Evolutionary conservation across 2,113 vertebrate genomes (phyloP).

Genomic region (Melanerpes formicivorus): DNA sequence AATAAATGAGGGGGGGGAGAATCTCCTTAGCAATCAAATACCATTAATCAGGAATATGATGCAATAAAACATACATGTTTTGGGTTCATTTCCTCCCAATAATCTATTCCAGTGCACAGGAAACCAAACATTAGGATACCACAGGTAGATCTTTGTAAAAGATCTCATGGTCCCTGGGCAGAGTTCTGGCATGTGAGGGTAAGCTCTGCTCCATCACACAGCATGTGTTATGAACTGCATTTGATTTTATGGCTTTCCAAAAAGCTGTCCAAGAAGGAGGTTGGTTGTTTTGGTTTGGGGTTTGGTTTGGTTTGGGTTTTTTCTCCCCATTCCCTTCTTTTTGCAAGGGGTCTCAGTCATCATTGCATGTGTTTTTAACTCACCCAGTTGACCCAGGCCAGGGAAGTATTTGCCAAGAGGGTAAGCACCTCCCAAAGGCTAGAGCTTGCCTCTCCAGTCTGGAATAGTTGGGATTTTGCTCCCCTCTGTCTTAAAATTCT

Average conservation of each 20-base stretch:
- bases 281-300: background rate
- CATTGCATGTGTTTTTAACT: constrained; percentile 31
- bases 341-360: background rate
- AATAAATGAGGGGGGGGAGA: background rate
- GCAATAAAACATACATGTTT: constrained; percentile 1
- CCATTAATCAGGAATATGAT: background rate
- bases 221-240: constrained; percentile 62
- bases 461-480: background rate
- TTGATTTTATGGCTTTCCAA: constrained; percentile 74
- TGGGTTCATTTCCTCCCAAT: background rate
- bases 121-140: constrained; percentile 44
- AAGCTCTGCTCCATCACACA: constrained; percentile 66
- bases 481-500: background rate
- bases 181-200: constrained; percentile 22
- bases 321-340: background rate
- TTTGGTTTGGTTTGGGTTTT: background rate
- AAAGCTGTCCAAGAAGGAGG: constrained; percentile 62
- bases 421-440: background rate
- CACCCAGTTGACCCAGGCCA: constrained; percentile 4
- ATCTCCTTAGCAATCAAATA: background rate
- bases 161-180: constrained; percentile 37
- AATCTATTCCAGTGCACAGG: constrained; percentile 1
- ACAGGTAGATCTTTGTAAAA: constrained; percentile 20
- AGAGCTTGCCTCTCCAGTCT: background rate
- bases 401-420: constrained; percentile 22